A percentile compares a stretch with the other conserved stretches of the same genome.
phyloP scores from a whole-genome alignment of 2,113 vertebrate genomes.

The Gavialis gangeticus region DNA sequence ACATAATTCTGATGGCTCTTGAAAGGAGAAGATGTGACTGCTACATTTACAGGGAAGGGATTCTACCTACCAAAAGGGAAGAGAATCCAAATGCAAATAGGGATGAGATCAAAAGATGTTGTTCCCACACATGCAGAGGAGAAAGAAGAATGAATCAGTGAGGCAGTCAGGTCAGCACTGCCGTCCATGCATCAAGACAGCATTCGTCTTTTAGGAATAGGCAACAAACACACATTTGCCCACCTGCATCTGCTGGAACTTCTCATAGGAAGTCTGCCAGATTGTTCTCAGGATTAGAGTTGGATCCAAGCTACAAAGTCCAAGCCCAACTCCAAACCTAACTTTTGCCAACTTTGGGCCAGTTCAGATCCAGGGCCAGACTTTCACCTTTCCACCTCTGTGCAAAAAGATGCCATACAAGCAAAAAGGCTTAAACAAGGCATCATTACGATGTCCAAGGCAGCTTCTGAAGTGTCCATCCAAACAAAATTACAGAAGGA shows the following conservation, averaged over 20 bases:
- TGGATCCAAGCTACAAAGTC: neutral
- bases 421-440: neutral
- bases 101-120: neutral
- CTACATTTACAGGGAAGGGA: neutral
- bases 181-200: neutral
- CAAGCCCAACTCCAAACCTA: neutral
- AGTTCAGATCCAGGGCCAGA: neutral
- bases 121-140: constrained; percentile 30
- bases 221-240: neutral
- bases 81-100: neutral
- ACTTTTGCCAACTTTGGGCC: neutral
- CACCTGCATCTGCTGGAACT: neutral
- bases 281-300: neutral
- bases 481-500: neutral
- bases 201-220: neutral
- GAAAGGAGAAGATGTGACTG: neutral
- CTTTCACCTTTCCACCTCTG: neutral
- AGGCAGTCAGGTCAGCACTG: neutral
- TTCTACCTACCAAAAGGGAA: constrained; percentile 11
- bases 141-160: constrained; percentile 4
- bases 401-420: neutral
- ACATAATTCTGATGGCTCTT: neutral
- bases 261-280: neutral
- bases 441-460: neutral
- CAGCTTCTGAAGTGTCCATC: neutral